Base-by-base conservation (phyloP, 2,113 vertebrate genomes). In the Chloebia gouldiae region DNA sequence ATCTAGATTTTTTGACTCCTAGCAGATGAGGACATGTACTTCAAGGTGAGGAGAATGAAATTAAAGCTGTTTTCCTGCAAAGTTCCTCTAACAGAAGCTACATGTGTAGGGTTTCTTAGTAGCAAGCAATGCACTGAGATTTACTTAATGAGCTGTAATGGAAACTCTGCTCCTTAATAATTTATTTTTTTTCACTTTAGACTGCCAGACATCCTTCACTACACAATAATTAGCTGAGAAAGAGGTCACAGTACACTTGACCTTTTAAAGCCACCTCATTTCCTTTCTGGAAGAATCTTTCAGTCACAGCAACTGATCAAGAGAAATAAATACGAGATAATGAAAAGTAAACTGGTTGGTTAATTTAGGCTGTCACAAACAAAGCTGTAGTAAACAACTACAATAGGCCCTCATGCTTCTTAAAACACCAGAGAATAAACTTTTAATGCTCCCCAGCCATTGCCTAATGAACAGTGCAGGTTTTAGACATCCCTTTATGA, bases 31-130 rank as follows among this genome's bases (percentile, higher is more conserved):
- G 81, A 92, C 66, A 56, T 17, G 45, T 37, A 88, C 88, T 89
- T 96, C 92, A 93, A 96, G 95, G 96, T 93, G 88, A 96, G 69
- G 15, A 91, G 65, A 88, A 83, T 50, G 93, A 93, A 93, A 84
- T 90, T 28, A 87, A 90, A 92, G 75, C 70, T 77, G 35, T 88
- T 96, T 96, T 78, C 60, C 82, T 56, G 54, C 60, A 83, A 92
- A 83, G 35, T 77, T 83, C 45, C 69, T 66, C 90, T 64, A 88
- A 81, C 13, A 93, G 49, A 45, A 84, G 57, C 72, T 64, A 63
- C 60, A 93, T 18, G n/a, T 9, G 7, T 11, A 42, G 30, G 31
- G 39, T 57, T 94, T 86, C 64, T 93, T 53, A 80, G 56, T 11
- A 91, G 60, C 47, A 88, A 90, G 92, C 44, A 70, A 72, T 9